Percentiles rank a stretch among this genome's conserved stretches.
These are phyloP conservation scores for Holacanthella duospinosa DNA, from an alignment of 2,888 invertebrate species.

Conservation along the genomic window DNA sequence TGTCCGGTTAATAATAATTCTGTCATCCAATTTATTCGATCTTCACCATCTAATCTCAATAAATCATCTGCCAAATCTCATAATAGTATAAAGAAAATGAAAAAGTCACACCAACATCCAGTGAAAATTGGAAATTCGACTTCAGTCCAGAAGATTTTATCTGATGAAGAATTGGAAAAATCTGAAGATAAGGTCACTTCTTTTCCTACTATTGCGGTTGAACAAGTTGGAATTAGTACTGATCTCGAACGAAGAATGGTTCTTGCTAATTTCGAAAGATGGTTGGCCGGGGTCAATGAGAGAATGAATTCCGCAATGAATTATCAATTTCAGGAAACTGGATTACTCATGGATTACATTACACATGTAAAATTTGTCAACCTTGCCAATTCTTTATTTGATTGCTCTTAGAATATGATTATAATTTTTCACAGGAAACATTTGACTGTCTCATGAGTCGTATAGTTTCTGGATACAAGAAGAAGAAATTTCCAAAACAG, in stretches of 20 bases:
- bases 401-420: background rate
- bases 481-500: conserved; percentile 55
- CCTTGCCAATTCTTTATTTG: background rate
- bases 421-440: conserved; percentile 46
- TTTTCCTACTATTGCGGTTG: too few species aligned
- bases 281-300: conserved; percentile 67
- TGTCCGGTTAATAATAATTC: too few species aligned
- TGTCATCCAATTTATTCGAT: too few species aligned
- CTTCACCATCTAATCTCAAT: too few species aligned
- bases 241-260: background rate
- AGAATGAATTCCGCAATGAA: conserved; percentile 64
- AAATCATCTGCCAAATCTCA: too few species aligned
- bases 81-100: too few species aligned
- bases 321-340: conserved; percentile 44
- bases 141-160: too few species aligned
- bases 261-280: conserved; percentile 49
- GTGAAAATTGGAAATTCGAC: too few species aligned
- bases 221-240: background rate
- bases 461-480: conserved; percentile 53
- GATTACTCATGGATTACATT: conserved; percentile 56
- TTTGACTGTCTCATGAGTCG: conserved; percentile 61
- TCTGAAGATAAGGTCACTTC: too few species aligned
- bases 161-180: too few species aligned
- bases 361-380: conserved; percentile 47
- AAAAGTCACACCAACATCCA: too few species aligned